Evolutionary conservation across 2,797 vertebrate genomes (phyloP).

Genomic region (Naso thynnoides): DNA sequence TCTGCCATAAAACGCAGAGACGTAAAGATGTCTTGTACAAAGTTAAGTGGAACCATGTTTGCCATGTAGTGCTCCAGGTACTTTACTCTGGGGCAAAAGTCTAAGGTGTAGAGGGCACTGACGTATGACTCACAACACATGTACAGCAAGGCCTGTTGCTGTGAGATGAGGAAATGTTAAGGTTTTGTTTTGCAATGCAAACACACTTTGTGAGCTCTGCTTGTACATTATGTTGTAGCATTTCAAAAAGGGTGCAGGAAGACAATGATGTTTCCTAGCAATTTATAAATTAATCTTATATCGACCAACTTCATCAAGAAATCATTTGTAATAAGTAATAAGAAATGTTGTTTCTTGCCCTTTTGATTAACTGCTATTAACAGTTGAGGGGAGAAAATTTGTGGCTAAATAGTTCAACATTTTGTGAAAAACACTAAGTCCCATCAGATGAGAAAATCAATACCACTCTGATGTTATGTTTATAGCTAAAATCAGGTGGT

Average conservation of each 20-base stretch:
- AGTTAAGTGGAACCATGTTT: conserved; percentile 56
- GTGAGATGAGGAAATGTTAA: conserved; percentile 32
- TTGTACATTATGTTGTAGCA: background rate
- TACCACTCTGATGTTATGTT: too few species aligned
- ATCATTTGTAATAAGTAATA: background rate
- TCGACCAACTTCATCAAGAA: background rate
- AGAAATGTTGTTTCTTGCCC: too few species aligned
- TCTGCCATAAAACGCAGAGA: conserved; percentile 57
- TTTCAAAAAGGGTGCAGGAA: background rate
- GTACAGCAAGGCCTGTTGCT: conserved; percentile 16
- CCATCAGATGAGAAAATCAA: too few species aligned
- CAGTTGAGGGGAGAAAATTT: too few species aligned
- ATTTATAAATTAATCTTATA: too few species aligned
- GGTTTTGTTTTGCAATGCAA: conserved; percentile 3
- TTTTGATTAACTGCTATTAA: too few species aligned
- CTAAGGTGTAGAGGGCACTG: conserved; percentile 58
- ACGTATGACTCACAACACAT: conserved; percentile 58
- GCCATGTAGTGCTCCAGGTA: conserved; percentile 44
- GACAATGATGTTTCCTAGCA: background rate
- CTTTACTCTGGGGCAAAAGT: conserved; percentile 72
- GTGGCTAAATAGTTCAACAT: too few species aligned
- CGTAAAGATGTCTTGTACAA: conserved; percentile 65
- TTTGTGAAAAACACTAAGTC: too few species aligned
- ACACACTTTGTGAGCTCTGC: background rate
- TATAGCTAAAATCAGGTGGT: too few species aligned